Base-by-base conservation (phyloP, 2,113 vertebrate genomes). In the Epinephelus moara region DNA sequence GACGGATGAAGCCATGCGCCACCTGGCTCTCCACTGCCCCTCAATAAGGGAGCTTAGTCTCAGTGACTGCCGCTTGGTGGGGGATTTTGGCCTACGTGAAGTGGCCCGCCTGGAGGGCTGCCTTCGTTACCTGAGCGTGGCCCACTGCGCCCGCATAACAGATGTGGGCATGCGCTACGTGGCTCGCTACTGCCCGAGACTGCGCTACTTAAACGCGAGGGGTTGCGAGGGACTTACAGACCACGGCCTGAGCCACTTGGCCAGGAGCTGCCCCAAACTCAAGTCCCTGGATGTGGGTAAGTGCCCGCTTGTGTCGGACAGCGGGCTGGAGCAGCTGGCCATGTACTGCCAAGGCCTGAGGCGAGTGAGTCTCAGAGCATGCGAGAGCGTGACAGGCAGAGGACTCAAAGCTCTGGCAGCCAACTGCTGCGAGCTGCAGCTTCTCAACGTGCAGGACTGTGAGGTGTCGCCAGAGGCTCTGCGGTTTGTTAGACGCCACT, bases 141-240 rank as follows among this genome's bases (percentile, higher is more conserved):
- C 98, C 7, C 98, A 99, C 96, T 99, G 98, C 60, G 93, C 96
- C 70, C 98, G 98, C 9, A 96, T 99, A 92, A 99, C 98, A 0
- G 98, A 99, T 0, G 98, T 99, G 81, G 98, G 98, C 63, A 91
- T 99, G 85, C 98, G 98, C 70, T 99, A 99, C 73, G 95, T 99
- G 21, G 97, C 98, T 62, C 99, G 98, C 69, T 99, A 99, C 96
- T 99, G 98, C 95, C 93, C 97, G 76, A 97, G 98, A 86, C 95
- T 99, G 92, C 98, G 98, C 92, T 99, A 99, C 96, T 95, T 99
- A 92, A 99, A 99, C 0, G 98, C 98, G 3, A 92, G 98, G 79
- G 98, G 98, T 88, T 99, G 98, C 79, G 98, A 99, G 94, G 98
- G 98, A 81, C 96, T 99, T 87, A 99, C 98, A 56, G 98, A 99